These are phyloP conservation scores for Sycophila texana DNA, from an alignment of 2,888 invertebrate genomes.

Conservation along the genomic window DNA sequence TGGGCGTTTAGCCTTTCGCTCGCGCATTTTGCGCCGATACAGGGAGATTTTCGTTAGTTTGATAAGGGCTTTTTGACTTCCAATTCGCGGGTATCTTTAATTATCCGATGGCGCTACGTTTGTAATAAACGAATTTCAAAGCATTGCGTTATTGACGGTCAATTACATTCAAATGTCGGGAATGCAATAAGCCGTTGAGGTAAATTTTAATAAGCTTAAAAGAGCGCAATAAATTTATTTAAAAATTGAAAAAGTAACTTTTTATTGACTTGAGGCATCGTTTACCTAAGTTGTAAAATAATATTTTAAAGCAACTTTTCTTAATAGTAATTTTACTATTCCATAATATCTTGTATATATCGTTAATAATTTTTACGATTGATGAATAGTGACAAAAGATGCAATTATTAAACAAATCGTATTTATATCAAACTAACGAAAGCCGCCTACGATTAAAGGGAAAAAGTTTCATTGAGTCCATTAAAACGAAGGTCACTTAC, in stretches of 20 bases:
- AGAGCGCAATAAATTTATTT: no score
- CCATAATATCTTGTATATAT: neutral
- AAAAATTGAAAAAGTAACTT: no score
- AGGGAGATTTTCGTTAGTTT: conserved; percentile 32
- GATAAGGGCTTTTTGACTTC: neutral
- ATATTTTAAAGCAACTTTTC: neutral
- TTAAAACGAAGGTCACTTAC: conserved; percentile 8
- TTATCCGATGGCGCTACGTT: no score
- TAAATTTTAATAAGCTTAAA: no score
- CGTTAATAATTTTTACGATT: neutral
- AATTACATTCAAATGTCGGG: no score
- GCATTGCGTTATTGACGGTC: no score
- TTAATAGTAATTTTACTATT: neutral
- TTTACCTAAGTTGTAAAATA: neutral
- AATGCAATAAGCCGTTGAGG: no score
- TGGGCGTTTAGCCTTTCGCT: no score
- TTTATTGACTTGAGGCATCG: no score
- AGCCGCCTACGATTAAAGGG: conserved; percentile 13
- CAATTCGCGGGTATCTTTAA: neutral
- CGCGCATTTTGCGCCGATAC: no score
- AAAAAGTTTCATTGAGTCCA: conserved; percentile 17
- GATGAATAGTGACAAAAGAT: neutral
- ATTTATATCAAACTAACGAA: conserved; percentile 41
- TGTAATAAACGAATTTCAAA: no score
- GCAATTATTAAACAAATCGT: conserved; percentile 5